Evolutionary conservation across 2,797 vertebrate species (phyloP), one percentile per base, ranked within the genome.

Genomic region (Gambelia wislizenii): DNA sequence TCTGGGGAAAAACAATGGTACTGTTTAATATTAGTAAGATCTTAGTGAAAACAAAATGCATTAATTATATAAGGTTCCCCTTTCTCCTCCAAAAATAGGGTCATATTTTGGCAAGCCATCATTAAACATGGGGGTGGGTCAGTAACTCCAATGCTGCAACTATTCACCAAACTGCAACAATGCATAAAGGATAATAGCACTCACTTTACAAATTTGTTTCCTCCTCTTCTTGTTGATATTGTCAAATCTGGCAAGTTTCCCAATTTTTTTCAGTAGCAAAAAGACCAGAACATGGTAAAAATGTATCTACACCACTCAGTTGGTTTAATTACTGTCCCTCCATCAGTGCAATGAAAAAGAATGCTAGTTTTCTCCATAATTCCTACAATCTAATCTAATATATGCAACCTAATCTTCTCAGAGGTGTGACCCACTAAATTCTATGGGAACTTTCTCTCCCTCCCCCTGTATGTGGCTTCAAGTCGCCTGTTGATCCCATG

Each of bases 31-130:
- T 56, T 30, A 54, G 13, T 59, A 79, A 20, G 13, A 59, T 85
- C 83, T 79, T 85, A 70, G 47, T 54, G 47, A 85, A 89, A 81
- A 78, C 75, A 84, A 79, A 70, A n/a, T 27, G 22, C 30, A n/a
- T 18, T 47, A 18, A 59, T 70, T 89, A 79, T 72, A 72, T 67
- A 79, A 85, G 6, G 49, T 47, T 12, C 75, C 30, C 69, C 16
- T 49, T 70, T 36, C 69, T n/a, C 30, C 30, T 33, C 44, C 22
- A 44, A 67, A 49, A 49, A 87, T 49, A 87, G 74, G n/a, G 47
- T 44, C 52, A 79, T 44, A 30, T 64, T n/a, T 79, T 79, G 54
- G 49, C 13, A 89, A 89, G 64, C 33, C 52, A 59, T 70, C 70
- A 79, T 59, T 69, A 72, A 79, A 42, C 13, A 56, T 25, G 75